Base-by-base conservation (phyloP, 92 coral and sea anemone species). In the Epizoanthus ramosus region DNA sequence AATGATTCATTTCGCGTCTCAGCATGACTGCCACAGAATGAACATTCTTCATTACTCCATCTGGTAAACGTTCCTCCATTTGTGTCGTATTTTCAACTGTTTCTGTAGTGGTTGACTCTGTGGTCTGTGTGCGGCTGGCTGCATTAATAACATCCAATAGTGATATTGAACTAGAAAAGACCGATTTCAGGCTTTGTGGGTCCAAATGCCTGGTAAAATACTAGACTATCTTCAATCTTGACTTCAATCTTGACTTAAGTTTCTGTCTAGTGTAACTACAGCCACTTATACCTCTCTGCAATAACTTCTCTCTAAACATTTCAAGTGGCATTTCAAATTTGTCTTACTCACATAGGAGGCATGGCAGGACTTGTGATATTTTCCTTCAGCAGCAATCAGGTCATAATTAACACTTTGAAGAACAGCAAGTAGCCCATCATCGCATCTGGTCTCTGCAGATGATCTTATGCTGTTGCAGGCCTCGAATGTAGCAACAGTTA, bases 231-330 rank as follows among this genome's bases (percentile, higher is more conserved):
- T 43, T 70, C 80, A 79, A 86, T 23, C 12, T 9, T 1, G 71
- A 66, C 54, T 67, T 52, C 63, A 86, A 56, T 28, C 89, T 76
- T 16, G 21, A 66, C 53, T 86, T 86, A 35, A 86, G 86, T 25
- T 69, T 86, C 57, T 86, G 89, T 52, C 80, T 86, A 19, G 86
- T 86, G 86, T 86, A 86, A 71, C 85, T 80, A 18, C 57, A 60
- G 2, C 80, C 86, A 53, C 70, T 28, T 68, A 80, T 73, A 67
- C 47, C 86, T 22, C 83, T 50, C 58, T 60, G 28, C 6, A 23
- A 0, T 59, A 83, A 35, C 52, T 25, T 25, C 7, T 18, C 52
- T 60, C 56, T 70, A 68, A 68, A 83, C 53, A 47, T 43, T 3
- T 63, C 17, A 19, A 52, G 13, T 28, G 74, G 50, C 31, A 64